These are phyloP conservation scores for Macroglossus sobrinus DNA, from an alignment of 2,113 vertebrate genomes.

Conservation along the genomic window DNA sequence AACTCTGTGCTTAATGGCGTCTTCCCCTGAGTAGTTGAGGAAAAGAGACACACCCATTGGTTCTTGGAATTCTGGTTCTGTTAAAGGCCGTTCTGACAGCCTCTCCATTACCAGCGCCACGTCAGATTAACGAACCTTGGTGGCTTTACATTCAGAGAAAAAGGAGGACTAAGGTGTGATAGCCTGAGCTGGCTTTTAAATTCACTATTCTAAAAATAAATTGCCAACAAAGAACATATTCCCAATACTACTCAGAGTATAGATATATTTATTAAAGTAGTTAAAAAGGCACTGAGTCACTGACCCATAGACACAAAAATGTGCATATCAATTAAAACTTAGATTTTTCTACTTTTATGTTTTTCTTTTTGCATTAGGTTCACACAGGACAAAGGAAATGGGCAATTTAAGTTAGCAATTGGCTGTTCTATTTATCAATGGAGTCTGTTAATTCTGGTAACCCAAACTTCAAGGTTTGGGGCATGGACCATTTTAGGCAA, in stretches of 20 bases:
- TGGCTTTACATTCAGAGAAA: conserved; percentile 31
- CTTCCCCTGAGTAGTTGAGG: neutral
- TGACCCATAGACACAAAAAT: neutral
- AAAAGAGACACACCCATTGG: conserved; percentile 1
- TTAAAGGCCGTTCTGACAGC: neutral
- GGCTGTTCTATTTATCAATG: neutral
- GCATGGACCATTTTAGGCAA: neutral
- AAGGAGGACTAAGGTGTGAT: neutral
- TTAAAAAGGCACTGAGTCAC: neutral
- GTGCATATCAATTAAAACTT: neutral
- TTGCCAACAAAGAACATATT: neutral
- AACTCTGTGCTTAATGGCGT: neutral
- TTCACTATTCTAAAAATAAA: neutral
- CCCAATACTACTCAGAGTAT: neutral
- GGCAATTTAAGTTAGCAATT: neutral
- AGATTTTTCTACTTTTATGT: neutral
- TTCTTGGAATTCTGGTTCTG: conserved; percentile 17
- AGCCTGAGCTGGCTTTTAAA: conserved; percentile 27
- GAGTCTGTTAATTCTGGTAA: neutral
- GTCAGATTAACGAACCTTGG: neutral
- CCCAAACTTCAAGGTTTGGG: neutral
- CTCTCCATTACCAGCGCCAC: conserved; percentile 24
- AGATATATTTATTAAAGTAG: neutral
- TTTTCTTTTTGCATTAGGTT: neutral
- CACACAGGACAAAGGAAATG: neutral